Percentiles rank a stretch among this genome's conserved stretches.
Evolutionary conservation across 2,113 vertebrate genomes (phyloP).

Genomic region (Mirza zaza): DNA sequence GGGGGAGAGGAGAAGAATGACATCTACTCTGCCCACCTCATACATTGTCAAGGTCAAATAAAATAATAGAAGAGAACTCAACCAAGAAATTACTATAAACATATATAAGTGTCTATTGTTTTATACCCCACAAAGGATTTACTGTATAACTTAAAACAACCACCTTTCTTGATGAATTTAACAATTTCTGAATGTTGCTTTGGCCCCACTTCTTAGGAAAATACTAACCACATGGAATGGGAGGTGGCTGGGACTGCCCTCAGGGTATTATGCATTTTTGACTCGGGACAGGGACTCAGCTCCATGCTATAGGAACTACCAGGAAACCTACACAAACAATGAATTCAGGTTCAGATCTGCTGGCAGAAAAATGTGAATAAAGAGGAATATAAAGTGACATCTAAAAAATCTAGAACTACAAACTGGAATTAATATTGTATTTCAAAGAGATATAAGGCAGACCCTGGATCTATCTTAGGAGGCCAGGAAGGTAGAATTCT

Average conservation of each 20-base stretch:
- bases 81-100: neutral
- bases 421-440: neutral
- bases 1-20: neutral
- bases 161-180: neutral
- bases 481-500: neutral
- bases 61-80: neutral
- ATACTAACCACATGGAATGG: neutral
- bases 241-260: neutral
- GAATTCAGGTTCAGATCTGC: neutral
- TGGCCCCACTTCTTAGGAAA: neutral
- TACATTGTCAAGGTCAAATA: neutral
- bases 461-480: neutral
- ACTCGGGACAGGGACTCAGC: neutral
- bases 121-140: neutral
- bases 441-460: neutral
- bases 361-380: neutral
- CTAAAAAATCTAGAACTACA: neutral
- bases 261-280: neutral
- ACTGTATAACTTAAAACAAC: neutral
- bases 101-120: neutral
- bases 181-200: neutral
- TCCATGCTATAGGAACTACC: neutral
- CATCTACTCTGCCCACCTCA: neutral
- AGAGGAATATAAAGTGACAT: neutral
- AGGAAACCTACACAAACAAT: neutral